Evolutionary conservation across 2,888 invertebrate species (phyloP), one percentile per base, ranked within the genome.

Genomic region (Amorpha juglandis): DNA sequence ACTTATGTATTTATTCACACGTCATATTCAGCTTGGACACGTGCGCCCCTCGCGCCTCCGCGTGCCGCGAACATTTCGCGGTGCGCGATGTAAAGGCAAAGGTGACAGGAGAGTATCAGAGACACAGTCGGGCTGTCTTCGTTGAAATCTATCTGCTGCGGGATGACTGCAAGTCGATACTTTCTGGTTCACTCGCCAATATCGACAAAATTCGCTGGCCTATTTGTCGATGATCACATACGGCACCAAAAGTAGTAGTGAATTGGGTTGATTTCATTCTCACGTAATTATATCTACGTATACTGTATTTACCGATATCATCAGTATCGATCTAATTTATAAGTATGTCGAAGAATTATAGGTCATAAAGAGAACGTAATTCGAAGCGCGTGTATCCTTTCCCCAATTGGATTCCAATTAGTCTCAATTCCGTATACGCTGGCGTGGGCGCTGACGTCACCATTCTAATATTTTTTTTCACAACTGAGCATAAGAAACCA

Each of bases 401-500:
- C 71, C 66, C 67, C 70, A 72, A 75, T 73, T 71, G 69, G 70
- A 70, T 75, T 75, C 74, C 71, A 74, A 75, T 77, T 77, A 74
- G 70, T 70, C 51, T 70, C 69, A 72, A 76, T 76, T 75, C 73
- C n/a, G 47, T 64, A 64, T 65, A 66, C 63, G 66, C 66, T 64
- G 45, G 48, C 38, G 8, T 38, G 7, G 38, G 14, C 52, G 67
- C 67, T 74, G 72, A 71, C 68, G 69, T 71, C 69, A 70, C 63
- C 66, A 8, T 38, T n/a, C 58, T 47, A 48, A 65, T 65, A 48
- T 35, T 14, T 55, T 48, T 48, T 58, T 38, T 19, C 14, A 9
- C 11, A 45, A 14, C 11, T 3, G 45, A 45, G 4, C 45, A 0
- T 1, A 14, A 11, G 14, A 45, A 1, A 45, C 14, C 4, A 12